Evolutionary conservation across 2,113 vertebrate species (phyloP).

Genomic region (Trochalopteron elliotii): DNA sequence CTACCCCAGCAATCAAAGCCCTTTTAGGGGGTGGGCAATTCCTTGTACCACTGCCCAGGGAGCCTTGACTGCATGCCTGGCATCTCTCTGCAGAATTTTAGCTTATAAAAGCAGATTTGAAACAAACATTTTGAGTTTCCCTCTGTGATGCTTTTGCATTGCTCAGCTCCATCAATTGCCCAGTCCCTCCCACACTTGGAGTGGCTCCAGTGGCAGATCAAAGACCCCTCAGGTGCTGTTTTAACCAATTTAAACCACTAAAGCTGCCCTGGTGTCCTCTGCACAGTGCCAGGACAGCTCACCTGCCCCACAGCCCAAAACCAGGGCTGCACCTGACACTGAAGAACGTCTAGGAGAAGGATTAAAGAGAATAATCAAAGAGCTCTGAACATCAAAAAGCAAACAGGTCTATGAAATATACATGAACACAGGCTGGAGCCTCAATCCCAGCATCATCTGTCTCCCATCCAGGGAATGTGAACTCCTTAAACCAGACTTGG

Average conservation of each 20-base stretch:
- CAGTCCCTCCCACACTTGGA: not conserved
- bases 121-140: not conserved
- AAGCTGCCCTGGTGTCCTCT: not conserved
- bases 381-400: conserved; percentile 30
- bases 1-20: not conserved
- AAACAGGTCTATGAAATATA: conserved; percentile 54
- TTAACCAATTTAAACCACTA: not conserved
- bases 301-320: not conserved
- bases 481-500: not conserved
- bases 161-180: not conserved
- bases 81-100: not conserved
- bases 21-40: not conserved
- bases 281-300: not conserved
- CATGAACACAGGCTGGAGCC: conserved; percentile 27
- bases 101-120: not conserved
- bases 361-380: conserved; percentile 36
- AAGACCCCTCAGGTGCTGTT: not conserved
- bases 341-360: not conserved
- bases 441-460: not conserved
- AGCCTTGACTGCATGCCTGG: fast-evolving
- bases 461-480: not conserved
- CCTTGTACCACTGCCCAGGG: not conserved
- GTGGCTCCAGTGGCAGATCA: too few relatives aligned
- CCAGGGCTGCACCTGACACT: not conserved
- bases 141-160: not conserved